Percentiles rank a stretch among this genome's conserved stretches.
phyloP scores from a whole-genome alignment of 2,113 vertebrate genomes.

The Typhlomys cinereus region DNA sequence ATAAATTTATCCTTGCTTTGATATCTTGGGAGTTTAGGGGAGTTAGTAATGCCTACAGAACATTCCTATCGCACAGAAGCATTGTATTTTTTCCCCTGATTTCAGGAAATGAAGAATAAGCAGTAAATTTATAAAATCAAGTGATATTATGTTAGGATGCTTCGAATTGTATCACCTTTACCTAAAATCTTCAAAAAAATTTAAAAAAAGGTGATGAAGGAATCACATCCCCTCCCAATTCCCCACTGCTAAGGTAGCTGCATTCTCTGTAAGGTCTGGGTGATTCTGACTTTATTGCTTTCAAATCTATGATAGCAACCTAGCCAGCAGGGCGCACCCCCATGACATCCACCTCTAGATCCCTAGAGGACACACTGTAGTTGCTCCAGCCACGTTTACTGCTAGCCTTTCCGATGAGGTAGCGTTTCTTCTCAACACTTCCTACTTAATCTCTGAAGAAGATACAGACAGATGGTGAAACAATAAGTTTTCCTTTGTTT shows the following conservation, averaged over 20 bases:
- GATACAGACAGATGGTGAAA: neutral
- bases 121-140: neutral
- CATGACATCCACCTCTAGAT: neutral
- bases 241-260: neutral
- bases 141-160: neutral
- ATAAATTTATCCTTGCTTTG: neutral
- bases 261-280: neutral
- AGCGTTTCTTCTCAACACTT: neutral
- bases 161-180: neutral
- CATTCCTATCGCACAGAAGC: neutral
- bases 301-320: neutral
- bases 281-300: neutral
- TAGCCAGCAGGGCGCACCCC: neutral
- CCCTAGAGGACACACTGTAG: neutral
- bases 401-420: neutral
- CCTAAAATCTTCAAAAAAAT: neutral
- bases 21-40: neutral
- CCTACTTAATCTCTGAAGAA: neutral
- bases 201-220: neutral
- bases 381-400: neutral
- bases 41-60: neutral
- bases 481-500: neutral
- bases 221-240: too few relatives aligned
- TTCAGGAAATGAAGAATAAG: neutral
- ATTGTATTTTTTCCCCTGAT: neutral